Percentiles rank a stretch among this genome's conserved stretches.
phyloP scores from a whole-genome alignment of 2,113 vertebrate genomes.

The Gopherus evgoodei region DNA sequence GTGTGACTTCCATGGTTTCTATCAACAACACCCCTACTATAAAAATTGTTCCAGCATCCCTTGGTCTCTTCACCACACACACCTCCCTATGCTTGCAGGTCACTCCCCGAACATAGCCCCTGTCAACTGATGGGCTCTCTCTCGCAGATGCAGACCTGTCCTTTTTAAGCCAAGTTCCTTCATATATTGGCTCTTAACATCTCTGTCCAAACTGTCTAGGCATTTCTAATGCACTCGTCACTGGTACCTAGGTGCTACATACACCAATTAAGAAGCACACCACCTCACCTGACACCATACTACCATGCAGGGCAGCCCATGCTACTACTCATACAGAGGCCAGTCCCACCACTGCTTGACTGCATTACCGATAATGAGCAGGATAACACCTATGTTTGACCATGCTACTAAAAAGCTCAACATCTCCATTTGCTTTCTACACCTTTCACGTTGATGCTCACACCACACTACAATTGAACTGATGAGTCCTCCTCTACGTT shows the following conservation, averaged over 20 bases:
- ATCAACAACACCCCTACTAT: too few relatives aligned
- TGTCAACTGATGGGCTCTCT: neutral
- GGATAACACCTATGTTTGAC: neutral
- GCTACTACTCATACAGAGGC: neutral
- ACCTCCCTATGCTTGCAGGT: neutral
- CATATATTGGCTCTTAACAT: neutral
- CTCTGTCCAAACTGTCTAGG: neutral
- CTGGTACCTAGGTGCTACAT: neutral
- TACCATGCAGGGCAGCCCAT: neutral
- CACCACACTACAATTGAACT: neutral
- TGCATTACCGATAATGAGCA: neutral
- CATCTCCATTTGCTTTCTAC: neutral
- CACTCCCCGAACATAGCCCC: neutral
- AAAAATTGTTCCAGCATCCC: too few relatives aligned
- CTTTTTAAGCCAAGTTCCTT: neutral
- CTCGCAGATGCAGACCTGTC: neutral
- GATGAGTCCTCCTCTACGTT: neutral
- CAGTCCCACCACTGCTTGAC: neutral
- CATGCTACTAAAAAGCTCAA: neutral
- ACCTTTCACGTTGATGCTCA: neutral
- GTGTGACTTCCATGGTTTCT: too few relatives aligned
- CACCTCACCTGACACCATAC: neutral
- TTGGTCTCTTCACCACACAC: neutral
- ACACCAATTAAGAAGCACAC: neutral
- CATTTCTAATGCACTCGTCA: neutral